Evolutionary conservation across 2,113 vertebrate genomes (phyloP).

Genomic region (Antigone vipio): DNA sequence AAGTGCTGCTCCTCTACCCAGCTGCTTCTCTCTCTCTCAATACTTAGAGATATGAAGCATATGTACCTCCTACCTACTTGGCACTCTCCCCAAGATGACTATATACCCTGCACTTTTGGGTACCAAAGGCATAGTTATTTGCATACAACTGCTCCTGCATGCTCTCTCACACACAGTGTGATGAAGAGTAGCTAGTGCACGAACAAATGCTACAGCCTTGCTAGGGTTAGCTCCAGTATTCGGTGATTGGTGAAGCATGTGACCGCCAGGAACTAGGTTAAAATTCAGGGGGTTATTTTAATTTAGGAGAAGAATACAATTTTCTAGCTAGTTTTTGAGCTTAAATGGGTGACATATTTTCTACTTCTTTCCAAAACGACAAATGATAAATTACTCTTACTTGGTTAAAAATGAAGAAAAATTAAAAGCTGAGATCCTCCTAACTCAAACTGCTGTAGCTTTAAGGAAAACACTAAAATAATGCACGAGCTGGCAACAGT

Average conservation of each 20-base stretch:
- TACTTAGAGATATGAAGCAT: background rate
- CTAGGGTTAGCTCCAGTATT: background rate
- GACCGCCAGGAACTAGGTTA: background rate
- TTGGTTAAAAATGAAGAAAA: background rate
- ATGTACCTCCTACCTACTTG: background rate
- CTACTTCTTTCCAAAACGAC: background rate
- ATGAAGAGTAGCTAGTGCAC: background rate
- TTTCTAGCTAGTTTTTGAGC: background rate
- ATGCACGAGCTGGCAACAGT: background rate
- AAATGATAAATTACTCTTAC: background rate
- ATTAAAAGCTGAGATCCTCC: background rate
- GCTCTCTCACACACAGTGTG: background rate
- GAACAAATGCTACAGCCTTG: background rate
- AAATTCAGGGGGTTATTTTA: background rate
- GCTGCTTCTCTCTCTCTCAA: background rate
- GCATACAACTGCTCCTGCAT: background rate
- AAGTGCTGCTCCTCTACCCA: background rate
- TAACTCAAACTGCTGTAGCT: background rate
- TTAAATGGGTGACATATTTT: background rate
- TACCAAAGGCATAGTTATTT: background rate
- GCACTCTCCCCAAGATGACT: background rate
- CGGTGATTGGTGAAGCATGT: background rate
- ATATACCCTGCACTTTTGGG: rapidly evolving
- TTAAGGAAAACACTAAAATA: background rate
- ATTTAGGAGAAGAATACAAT: background rate